Conservation (phyloP, 2,113 vertebrate genomes). For the Atlantisia rogersi region DNA sequence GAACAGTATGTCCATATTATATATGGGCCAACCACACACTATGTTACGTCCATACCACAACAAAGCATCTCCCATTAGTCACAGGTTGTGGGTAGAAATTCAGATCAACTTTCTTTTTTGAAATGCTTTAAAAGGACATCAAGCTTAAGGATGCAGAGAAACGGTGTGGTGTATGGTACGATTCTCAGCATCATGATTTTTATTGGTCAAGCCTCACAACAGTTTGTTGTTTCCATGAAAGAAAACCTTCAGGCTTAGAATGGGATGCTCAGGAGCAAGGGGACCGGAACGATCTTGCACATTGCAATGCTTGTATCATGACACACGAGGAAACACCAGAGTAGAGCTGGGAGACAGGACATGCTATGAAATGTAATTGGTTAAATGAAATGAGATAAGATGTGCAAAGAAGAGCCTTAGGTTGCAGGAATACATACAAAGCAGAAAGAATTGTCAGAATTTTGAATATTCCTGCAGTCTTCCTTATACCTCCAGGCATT, state of each 20-base stretch:
- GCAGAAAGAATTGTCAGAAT: background rate
- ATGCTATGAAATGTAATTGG: background rate
- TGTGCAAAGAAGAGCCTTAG: background rate
- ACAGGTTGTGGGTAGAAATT: background rate
- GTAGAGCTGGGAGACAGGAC: background rate
- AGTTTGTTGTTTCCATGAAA: background rate
- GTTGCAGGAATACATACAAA: background rate
- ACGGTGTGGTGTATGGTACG: fast-evolving
- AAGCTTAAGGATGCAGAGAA: background rate
- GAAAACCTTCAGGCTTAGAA: background rate
- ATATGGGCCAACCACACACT: too few relatives aligned
- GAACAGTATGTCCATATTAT: background rate
- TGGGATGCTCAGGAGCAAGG: background rate
- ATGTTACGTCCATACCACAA: background rate
- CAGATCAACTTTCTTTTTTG: background rate
- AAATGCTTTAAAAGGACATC: background rate
- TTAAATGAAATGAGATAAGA: background rate
- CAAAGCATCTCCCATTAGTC: background rate
- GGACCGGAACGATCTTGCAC: fast-evolving
- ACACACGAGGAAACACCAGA: fast-evolving
- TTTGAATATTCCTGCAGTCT: background rate
- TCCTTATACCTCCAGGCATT: background rate
- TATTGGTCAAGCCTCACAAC: background rate
- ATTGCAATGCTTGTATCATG: background rate
- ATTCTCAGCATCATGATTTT: background rate